Percentiles rank a stretch among this genome's conserved stretches.
phyloP scores from a whole-genome alignment of 2,113 vertebrate genomes.

The Lophochroa leadbeateri region DNA sequence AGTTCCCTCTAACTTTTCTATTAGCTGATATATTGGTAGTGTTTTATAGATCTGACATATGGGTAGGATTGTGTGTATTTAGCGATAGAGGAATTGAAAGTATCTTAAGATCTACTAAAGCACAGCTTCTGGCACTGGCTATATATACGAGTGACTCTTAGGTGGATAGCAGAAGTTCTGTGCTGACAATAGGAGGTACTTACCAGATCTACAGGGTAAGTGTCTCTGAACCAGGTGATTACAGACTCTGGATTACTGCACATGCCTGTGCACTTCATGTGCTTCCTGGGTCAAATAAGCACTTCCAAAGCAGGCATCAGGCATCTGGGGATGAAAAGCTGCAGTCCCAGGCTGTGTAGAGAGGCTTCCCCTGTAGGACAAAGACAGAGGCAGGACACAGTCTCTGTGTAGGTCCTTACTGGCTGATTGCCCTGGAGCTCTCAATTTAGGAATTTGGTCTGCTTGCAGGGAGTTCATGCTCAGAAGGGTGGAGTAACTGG shows the following conservation, averaged over 20 bases:
- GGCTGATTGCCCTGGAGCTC: not conserved
- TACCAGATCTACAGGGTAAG: not conserved
- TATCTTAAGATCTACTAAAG: not conserved
- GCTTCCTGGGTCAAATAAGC: rapidly evolving
- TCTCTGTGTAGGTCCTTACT: not conserved
- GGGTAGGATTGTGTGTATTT: not conserved
- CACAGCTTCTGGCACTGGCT: not conserved
- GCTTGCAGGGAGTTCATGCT: not conserved
- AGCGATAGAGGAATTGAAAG: not conserved
- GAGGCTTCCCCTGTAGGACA: not conserved
- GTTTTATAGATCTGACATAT: not conserved
- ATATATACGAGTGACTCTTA: not conserved
- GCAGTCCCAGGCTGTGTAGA: not conserved
- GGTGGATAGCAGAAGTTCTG: not conserved
- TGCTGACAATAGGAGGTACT: not conserved
- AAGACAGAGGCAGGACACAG: not conserved
- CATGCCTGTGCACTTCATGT: rapidly evolving
- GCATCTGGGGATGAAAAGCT: not conserved
- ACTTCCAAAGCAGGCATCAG: not conserved
- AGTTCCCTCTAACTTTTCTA: not conserved
- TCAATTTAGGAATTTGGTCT: not conserved
- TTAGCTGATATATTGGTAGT: not conserved
- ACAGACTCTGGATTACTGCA: not conserved
- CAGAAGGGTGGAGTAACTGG: not conserved
- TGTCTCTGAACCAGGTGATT: not conserved